phyloP scores from a whole-genome alignment of 2,113 vertebrate genomes.

The Brachirus orientalis region DNA sequence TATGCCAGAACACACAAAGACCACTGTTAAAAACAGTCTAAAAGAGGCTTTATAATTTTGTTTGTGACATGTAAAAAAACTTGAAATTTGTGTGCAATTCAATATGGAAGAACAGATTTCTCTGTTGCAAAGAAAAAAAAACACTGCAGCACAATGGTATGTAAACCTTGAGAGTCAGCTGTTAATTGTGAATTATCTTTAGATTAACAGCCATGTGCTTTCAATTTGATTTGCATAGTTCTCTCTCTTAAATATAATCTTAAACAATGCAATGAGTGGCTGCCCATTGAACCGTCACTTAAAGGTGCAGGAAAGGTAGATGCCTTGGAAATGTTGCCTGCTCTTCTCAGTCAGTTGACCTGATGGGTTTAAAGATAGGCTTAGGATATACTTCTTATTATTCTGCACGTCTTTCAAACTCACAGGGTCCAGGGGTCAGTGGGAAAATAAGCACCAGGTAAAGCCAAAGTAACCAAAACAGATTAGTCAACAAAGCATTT shows the following conservation, averaged over 20 bases:
- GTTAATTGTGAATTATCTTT: constrained; percentile 5
- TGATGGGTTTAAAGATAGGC: constrained; percentile 32
- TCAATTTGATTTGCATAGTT: constrained; percentile 24
- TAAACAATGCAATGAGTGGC: constrained; percentile 46
- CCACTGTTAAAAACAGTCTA: neutral
- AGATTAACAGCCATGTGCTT: constrained; percentile 21
- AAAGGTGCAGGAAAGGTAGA: constrained; percentile 38
- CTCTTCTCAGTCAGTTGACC: constrained; percentile 11
- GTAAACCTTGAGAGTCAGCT: too few relatives aligned
- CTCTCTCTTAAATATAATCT: constrained; percentile 32
- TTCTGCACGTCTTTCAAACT: neutral
- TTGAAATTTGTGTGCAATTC: constrained; percentile 1
- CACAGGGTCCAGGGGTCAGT: neutral
- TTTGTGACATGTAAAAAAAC: neutral
- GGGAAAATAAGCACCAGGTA: constrained; percentile 3
- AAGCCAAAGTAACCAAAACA: neutral
- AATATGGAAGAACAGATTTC: constrained; percentile 30
- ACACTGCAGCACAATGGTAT: neutral
- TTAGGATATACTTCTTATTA: neutral
- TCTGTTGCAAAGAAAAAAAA: neutral
- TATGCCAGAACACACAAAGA: constrained; percentile 36
- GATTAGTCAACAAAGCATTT: neutral
- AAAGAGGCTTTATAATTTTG: neutral
- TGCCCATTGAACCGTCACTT: constrained; percentile 38
- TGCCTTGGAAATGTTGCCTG: constrained; percentile 35